phyloP scores from a whole-genome alignment of 1,140 invertebrate species.

The Alviniconcha marisindica region DNA sequence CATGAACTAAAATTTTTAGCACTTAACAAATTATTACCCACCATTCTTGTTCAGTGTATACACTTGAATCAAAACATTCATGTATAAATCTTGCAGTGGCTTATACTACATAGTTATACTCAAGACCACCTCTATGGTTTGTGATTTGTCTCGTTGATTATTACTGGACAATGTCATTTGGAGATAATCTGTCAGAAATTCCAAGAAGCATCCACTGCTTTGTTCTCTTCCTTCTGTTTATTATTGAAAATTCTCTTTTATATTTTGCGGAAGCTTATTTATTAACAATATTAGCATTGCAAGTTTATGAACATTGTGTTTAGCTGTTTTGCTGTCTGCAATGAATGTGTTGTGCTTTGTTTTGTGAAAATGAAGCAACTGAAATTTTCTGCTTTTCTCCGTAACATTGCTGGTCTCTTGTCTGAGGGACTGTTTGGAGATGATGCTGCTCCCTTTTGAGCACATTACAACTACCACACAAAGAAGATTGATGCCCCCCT shows the following conservation, averaged over 20 bases:
- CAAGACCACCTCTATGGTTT: constrained; percentile 14
- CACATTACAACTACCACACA: constrained; percentile 58
- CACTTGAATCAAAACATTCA: constrained; percentile 37
- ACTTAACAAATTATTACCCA: constrained; percentile 46
- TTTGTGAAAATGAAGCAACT: constrained; percentile 54
- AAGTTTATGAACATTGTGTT: constrained; percentile 43
- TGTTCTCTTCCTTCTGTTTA: no score
- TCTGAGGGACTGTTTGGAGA: constrained; percentile 44
- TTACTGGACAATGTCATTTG: background rate
- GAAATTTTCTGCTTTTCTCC: constrained; percentile 52
- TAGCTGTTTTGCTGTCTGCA: constrained; percentile 39
- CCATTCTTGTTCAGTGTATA: constrained; percentile 52
- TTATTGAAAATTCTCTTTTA: no score
- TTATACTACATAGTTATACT: constrained; percentile 22
- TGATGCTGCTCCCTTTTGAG: constrained; percentile 73
- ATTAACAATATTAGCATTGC: constrained; percentile 2
- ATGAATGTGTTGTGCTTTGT: constrained; percentile 42
- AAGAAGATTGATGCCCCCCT: background rate
- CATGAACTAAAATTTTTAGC: constrained; percentile 23
- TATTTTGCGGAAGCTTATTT: constrained; percentile 8
- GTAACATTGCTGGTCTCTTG: constrained; percentile 45
- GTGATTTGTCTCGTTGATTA: background rate
- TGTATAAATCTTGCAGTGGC: constrained; percentile 27
- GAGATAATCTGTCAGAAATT: constrained; percentile 33
- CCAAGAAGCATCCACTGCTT: constrained; percentile 31